These are phyloP conservation scores for Pectinophora gossypiella DNA, from an alignment of 1,140 invertebrate species.

Conservation along the genomic window DNA sequence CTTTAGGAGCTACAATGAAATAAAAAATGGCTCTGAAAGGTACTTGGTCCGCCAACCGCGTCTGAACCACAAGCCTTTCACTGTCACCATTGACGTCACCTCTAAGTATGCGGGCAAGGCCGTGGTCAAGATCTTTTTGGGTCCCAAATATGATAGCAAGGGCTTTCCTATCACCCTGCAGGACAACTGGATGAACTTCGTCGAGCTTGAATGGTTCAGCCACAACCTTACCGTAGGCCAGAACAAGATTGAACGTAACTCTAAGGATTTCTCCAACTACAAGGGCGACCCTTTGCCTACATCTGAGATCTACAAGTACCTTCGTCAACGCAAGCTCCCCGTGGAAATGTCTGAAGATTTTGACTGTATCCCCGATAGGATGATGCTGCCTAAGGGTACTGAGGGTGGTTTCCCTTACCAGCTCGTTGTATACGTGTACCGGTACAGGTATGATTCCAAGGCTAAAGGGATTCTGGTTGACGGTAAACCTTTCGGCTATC, in stretches of 20 bases:
- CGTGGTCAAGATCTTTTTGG: slow-evolving; percentile 80
- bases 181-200: slow-evolving; percentile 77
- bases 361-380: slow-evolving; percentile 77
- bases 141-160: slow-evolving; percentile 67
- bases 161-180: slow-evolving; percentile 77
- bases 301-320: slow-evolving; percentile 75
- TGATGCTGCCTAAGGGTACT: slow-evolving; percentile 82
- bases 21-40: slow-evolving; percentile 23
- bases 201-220: slow-evolving; percentile 82
- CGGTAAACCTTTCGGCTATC: slow-evolving; percentile 78
- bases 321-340: slow-evolving; percentile 73
- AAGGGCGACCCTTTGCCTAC: slow-evolving; percentile 79
- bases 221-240: slow-evolving; percentile 79
- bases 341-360: slow-evolving; percentile 70
- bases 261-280: slow-evolving; percentile 78
- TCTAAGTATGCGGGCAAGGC: slow-evolving; percentile 75
- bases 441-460: slow-evolving; percentile 43
- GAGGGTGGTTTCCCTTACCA: slow-evolving; percentile 79
- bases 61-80: slow-evolving; percentile 80
- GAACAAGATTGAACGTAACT: slow-evolving; percentile 81
- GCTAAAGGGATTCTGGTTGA: slow-evolving; percentile 49
- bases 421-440: slow-evolving; percentile 77
- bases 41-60: slow-evolving; percentile 77
- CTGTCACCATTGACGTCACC: slow-evolving; percentile 76
- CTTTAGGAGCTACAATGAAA: slow-evolving; percentile 35